A percentile compares a stretch with the other conserved stretches of the same genome.
These are phyloP conservation scores for Ramphastos sulfuratus DNA, from an alignment of 2,113 vertebrate genomes.

Conservation along the genomic window DNA sequence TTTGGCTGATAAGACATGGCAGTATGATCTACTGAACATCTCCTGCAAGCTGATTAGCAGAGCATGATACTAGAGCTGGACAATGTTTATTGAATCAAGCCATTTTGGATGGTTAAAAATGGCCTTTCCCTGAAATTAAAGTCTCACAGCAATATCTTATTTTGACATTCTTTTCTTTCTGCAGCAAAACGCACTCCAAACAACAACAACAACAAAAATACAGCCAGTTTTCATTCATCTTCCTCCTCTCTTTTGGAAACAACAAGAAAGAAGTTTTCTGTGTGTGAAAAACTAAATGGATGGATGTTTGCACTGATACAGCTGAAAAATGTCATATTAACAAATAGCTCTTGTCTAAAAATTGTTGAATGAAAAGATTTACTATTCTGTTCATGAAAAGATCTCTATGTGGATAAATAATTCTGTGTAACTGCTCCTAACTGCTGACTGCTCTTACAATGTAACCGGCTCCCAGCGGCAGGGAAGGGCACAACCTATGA, in stretches of 20 bases:
- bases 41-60: slow-evolving; percentile 24
- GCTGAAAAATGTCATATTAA: slow-evolving; percentile 52
- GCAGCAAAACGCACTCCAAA: neutral
- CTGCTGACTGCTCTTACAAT: slow-evolving; percentile 42
- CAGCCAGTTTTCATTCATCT: neutral
- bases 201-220: neutral
- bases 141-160: neutral
- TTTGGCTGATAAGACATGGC: neutral
- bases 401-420: slow-evolving; percentile 51
- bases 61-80: neutral
- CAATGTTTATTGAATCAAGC: neutral
- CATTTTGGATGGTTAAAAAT: neutral
- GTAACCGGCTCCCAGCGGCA: neutral
- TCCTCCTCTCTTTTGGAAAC: neutral
- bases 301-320: slow-evolving; percentile 45
- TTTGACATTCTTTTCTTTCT: neutral
- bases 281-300: slow-evolving; percentile 19
- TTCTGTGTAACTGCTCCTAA: slow-evolving; percentile 24
- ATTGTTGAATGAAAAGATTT: slow-evolving; percentile 60
- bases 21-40: neutral
- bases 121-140: neutral
- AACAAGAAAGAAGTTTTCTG: slow-evolving; percentile 31
- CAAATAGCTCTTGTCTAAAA: slow-evolving; percentile 58
- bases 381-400: slow-evolving; percentile 49
- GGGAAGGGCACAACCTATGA: slow-evolving; percentile 40